Evolutionary conservation across 2,113 vertebrate species (phyloP), one percentile per base, ranked within the genome.

Genomic region (Anas platyrhynchos): DNA sequence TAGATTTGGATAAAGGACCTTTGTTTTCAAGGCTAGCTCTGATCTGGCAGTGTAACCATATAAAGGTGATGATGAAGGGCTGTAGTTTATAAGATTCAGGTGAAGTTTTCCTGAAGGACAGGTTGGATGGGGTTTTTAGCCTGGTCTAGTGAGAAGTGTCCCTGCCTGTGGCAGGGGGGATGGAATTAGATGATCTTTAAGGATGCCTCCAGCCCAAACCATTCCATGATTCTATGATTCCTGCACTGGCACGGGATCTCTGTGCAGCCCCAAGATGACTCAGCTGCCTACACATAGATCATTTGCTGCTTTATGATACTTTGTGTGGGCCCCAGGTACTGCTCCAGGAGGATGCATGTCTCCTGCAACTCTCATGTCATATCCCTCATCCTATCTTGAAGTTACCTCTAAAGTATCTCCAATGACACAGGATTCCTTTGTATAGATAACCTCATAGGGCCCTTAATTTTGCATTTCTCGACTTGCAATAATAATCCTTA

Each of bases 191-290:
- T 48, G 46, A 48, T 48, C 46, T 48, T 48, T 48, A 48, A 22
- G 46, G 46, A 11, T 21, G 9, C 20, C 46, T 48, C 46, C 46
- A 48, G 21, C 46, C 46, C 46, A 48, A 48, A 48, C 46, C 46
- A 48, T 48, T 48, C 46, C 21, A 20, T 48, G 46, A 48, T 48
- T 48, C 46, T 22, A 22, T 48, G 46, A 48, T 48, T 48, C 43
- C 73, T 41, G 5, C 10, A 25, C 20, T 0, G 0, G 9, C 48
- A 69, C 17, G 59, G 15, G 17, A 1, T 25, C 4, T 16, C 14
- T 23, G 21, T 21, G 56, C 36, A 74, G 29, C 17, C 63, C 58
- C 46, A 38, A 36, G 50, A 21, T 6, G 69, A 59, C 5, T 1
- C 27, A 43, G 26, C 26, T 82, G 18, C 52, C 65, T 55, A n/a